Evolutionary conservation across 2,888 invertebrate genomes (phyloP).

Genomic region (Euzophera pinguis): DNA sequence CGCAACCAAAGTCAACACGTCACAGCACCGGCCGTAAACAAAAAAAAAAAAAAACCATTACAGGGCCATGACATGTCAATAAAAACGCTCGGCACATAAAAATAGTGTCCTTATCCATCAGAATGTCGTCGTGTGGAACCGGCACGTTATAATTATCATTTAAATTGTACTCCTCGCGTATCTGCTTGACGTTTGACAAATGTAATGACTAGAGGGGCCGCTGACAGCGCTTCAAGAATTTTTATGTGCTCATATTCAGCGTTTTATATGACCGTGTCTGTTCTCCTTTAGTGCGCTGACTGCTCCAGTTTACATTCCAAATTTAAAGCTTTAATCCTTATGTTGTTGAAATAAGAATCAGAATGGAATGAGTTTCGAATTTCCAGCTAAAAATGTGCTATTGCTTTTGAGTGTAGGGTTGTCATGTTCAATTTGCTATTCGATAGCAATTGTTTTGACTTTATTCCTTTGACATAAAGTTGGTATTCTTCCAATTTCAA

Average conservation of each 20-base stretch:
- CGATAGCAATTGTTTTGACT: background rate
- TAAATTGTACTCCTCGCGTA: conserved; percentile 72
- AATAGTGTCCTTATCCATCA: conserved; percentile 33
- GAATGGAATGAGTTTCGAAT: conserved; percentile 14
- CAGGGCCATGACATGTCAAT: conserved; percentile 10
- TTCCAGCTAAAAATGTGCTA: background rate
- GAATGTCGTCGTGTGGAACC: conserved; percentile 29
- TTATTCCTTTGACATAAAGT: conserved; percentile 23
- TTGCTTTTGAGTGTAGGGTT: conserved; percentile 8
- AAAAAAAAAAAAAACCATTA: conserved; percentile 1
- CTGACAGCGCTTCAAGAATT: conserved; percentile 72
- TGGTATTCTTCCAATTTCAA: conserved; percentile 18
- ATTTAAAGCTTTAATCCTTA: conserved; percentile 5
- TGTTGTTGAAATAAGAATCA: conserved; percentile 19
- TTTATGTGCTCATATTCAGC: conserved; percentile 76
- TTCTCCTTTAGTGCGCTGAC: conserved; percentile 53
- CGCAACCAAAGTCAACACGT: background rate
- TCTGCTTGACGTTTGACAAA: conserved; percentile 76
- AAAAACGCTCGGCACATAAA: conserved; percentile 30
- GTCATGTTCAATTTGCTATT: conserved; percentile 18
- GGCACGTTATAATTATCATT: conserved; percentile 74
- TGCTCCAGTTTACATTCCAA: conserved; percentile 26
- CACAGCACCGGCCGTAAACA: background rate
- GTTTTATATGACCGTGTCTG: conserved; percentile 70
- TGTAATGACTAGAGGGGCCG: conserved; percentile 70